Base-by-base conservation (phyloP, 2,797 vertebrate genomes). In the Coranthus polyacanthus region DNA sequence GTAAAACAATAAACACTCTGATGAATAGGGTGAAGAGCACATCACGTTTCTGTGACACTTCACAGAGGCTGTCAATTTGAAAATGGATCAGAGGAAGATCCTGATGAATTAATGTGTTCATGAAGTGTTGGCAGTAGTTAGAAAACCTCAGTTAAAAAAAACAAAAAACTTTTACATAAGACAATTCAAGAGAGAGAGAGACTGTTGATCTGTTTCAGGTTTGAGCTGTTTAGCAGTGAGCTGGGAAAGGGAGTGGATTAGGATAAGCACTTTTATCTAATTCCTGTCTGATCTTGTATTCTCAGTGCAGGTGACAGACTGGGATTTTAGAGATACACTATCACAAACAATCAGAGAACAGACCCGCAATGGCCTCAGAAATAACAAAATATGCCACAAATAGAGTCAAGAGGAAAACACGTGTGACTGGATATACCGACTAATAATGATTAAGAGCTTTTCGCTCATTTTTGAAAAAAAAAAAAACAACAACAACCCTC, bases 241-340 rank as follows among this genome's bases (percentile, higher is more conserved):
- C 17, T 38, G 20, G 16, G 50, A 22, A 55, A 58, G 16, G 20
- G 46, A 43, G 57, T 55, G 11, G 53, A 54, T 67, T 51, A 61
- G 17, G 26, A 21, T 55, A 49, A 54, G 47, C 18, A 29, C 34
- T 59, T 64, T 39, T 61, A 49, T 64, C 41, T 58, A 24, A 39
- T 67, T 75, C 58, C 49, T 26, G 17, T 67, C 22, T 64, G 67
- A 73, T 79, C 29, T 50, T 22, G 71, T 63, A 52, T 37, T 52
- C 50, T 52, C 32, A 13, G 26, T 45, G 6, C 26, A 66, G 26
- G 57, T 36, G 39, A 55, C 16, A 55, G 29, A 34, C 44, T 46
- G 16, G 10, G 21, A 39, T 41, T 37, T 64, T 44, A 46, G 6
- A 53, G 47, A 38, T 22, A 29, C 32, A 46, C 62, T 20, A 34